phyloP scores from a whole-genome alignment of 1,140 invertebrate species.

The Bicyclus anynana region DNA sequence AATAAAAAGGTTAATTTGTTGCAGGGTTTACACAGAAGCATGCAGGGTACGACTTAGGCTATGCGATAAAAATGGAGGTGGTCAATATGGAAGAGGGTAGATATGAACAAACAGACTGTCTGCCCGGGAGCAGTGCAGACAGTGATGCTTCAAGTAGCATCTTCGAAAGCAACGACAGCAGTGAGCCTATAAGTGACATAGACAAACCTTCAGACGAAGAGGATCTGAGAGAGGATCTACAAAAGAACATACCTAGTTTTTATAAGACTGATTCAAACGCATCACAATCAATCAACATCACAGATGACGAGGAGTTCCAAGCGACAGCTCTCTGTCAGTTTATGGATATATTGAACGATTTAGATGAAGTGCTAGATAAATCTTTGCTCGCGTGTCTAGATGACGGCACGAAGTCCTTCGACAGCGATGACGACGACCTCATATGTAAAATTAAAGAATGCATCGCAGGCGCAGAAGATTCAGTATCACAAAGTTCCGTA shows the following conservation, averaged over 20 bases:
- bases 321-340: slow-evolving; percentile 69
- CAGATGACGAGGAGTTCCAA: slow-evolving; percentile 70
- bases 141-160: slow-evolving; percentile 58
- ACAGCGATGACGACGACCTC: slow-evolving; percentile 67
- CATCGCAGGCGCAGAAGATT: slow-evolving; percentile 42
- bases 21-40: slow-evolving; percentile 53
- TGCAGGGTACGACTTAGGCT: slow-evolving; percentile 61
- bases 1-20: slow-evolving; percentile 32
- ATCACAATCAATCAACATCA: slow-evolving; percentile 62
- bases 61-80: slow-evolving; percentile 70
- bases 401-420: slow-evolving; percentile 52
- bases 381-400: slow-evolving; percentile 64
- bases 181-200: slow-evolving; percentile 48
- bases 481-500: slow-evolving; percentile 45
- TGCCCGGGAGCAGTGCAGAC: slow-evolving; percentile 55
- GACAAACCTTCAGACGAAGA: slow-evolving; percentile 58
- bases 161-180: slow-evolving; percentile 57
- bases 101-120: slow-evolving; percentile 55
- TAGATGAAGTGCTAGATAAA: slow-evolving; percentile 74
- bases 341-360: slow-evolving; percentile 75
- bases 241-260: slow-evolving; percentile 64
- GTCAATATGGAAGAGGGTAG: slow-evolving; percentile 58
- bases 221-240: slow-evolving; percentile 63
- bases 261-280: slow-evolving; percentile 67
- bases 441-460: slow-evolving; percentile 64